Conservation (phyloP, 2,797 vertebrate species). For the Syndactyla subalaris region DNA sequence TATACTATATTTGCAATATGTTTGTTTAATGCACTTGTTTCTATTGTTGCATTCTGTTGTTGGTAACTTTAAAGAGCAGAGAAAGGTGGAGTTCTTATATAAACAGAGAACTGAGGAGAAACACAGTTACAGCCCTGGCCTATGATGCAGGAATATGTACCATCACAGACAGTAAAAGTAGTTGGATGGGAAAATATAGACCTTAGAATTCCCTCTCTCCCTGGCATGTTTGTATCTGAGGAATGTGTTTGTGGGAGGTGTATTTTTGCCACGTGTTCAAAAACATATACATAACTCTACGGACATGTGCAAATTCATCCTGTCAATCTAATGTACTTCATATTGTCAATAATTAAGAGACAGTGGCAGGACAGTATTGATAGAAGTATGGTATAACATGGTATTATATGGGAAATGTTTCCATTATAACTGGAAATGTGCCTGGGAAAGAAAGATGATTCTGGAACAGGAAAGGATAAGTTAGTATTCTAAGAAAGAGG, state of each 20-base stretch:
- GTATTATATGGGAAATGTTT: neutral
- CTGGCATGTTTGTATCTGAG: neutral
- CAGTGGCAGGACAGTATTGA: neutral
- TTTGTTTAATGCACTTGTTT: neutral
- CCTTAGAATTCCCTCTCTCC: neutral
- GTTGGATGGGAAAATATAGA: fast-evolving
- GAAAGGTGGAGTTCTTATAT: neutral
- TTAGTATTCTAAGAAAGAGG: neutral
- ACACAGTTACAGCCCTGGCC: neutral
- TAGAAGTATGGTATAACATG: neutral
- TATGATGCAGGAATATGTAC: neutral
- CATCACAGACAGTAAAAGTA: neutral
- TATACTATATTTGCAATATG: neutral
- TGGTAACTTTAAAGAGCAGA: neutral
- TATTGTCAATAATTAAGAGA: neutral
- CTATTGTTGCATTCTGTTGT: neutral
- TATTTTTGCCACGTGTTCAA: neutral
- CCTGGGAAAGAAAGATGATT: neutral
- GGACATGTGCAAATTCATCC: neutral
- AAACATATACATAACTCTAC: neutral
- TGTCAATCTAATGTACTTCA: neutral
- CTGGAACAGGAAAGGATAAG: neutral
- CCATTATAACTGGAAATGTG: neutral
- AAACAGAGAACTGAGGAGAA: neutral
- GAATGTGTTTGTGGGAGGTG: neutral